These are phyloP conservation scores for Tachina grossa DNA, from an alignment of 2,888 invertebrate genomes.

Conservation along the genomic window DNA sequence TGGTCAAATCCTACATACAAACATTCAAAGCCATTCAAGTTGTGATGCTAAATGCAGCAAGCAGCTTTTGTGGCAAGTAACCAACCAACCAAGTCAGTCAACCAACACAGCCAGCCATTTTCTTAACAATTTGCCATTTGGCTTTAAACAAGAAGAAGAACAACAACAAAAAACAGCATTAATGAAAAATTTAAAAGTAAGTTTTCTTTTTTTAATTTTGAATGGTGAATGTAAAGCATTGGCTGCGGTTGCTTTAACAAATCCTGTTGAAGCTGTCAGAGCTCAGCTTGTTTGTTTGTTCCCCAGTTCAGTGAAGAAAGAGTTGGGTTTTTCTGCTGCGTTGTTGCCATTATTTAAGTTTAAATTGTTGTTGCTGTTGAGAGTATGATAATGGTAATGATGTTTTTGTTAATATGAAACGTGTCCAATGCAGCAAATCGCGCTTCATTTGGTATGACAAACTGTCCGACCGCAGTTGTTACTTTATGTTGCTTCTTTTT, in stretches of 20 bases:
- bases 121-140: conserved; percentile 71
- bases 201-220: conserved; percentile 14
- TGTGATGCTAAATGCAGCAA: conserved; percentile 49
- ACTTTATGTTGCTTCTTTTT: conserved; percentile 42
- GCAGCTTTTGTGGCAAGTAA: conserved; percentile 63
- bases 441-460: conserved; percentile 54
- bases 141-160: conserved; percentile 44
- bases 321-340: conserved; percentile 33
- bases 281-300: not conserved
- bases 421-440: conserved; percentile 72
- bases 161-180: not conserved
- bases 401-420: conserved; percentile 80
- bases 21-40: conserved; percentile 50
- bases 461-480: conserved; percentile 58
- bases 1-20: conserved; percentile 13
- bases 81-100: conserved; percentile 35
- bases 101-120: conserved; percentile 59
- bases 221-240: conserved; percentile 66
- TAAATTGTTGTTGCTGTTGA: conserved; percentile 39
- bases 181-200: conserved; percentile 7
- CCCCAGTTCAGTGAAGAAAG: conserved; percentile 13
- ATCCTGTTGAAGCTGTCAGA: conserved; percentile 57
- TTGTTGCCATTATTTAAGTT: conserved; percentile 55
- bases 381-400: conserved; percentile 64
- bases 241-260: conserved; percentile 63